Evolutionary conservation across 2,113 vertebrate genomes (phyloP).

Genomic region (Paramormyrops kingsleyae): DNA sequence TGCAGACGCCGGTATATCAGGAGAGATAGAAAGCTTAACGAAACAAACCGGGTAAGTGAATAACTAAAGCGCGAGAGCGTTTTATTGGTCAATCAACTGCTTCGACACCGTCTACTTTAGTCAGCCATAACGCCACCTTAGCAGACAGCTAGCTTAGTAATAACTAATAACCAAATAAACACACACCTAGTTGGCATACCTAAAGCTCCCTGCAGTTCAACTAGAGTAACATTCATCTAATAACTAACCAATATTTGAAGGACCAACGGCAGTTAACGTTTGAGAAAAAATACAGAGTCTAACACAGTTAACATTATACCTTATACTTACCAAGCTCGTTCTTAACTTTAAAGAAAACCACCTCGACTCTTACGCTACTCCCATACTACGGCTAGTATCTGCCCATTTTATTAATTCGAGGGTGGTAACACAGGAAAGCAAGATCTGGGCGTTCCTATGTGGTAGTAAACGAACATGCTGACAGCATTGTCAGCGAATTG

Average conservation of each 20-base stretch:
- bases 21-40: not conserved
- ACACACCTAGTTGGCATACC: not conserved
- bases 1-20: not conserved
- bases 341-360: not conserved
- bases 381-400: not conserved
- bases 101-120: not conserved
- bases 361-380: not conserved
- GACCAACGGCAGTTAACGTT: not conserved
- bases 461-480: slow-evolving; percentile 14
- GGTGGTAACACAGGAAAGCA: slow-evolving; percentile 60
- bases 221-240: not conserved
- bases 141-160: not conserved
- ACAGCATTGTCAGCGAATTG: not conserved
- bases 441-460: not conserved
- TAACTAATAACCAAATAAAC: not conserved
- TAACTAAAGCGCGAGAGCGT: not conserved
- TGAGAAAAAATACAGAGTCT: not conserved
- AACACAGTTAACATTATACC: not conserved
- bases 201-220: not conserved
- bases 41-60: not conserved
- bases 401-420: slow-evolving; percentile 41
- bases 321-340: not conserved
- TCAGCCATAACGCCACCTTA: not conserved
- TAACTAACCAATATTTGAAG: not conserved
- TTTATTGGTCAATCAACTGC: not conserved